These are phyloP conservation scores for Pitangus sulphuratus DNA, from an alignment of 2,797 vertebrate species.

Conservation along the genomic window DNA sequence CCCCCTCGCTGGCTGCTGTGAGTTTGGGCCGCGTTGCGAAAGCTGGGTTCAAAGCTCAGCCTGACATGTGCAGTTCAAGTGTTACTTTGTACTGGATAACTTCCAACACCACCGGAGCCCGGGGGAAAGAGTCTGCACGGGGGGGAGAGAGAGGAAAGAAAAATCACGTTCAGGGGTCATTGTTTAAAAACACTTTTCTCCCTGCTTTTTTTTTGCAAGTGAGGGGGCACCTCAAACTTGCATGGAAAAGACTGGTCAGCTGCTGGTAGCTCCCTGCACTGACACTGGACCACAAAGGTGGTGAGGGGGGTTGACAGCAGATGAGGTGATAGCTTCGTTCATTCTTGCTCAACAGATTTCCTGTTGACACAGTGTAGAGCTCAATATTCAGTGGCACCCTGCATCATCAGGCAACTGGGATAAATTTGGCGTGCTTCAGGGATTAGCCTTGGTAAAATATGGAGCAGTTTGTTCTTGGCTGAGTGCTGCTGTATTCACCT, in stretches of 20 bases:
- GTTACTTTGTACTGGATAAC: slow-evolving; percentile 60
- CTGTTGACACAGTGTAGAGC: not conserved
- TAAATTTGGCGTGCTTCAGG: not conserved
- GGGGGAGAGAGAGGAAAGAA: not conserved
- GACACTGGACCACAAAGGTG: not conserved
- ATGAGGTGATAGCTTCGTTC: not conserved
- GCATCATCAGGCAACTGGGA: not conserved
- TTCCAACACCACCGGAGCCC: not conserved
- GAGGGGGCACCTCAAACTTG: not conserved
- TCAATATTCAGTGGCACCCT: not conserved
- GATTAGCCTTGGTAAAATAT: not conserved
- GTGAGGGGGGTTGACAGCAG: not conserved
- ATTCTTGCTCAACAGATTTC: slow-evolving; percentile 35
- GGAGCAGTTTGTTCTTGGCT: not conserved
- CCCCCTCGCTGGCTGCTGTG: not conserved
- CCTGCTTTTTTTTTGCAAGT: not conserved
- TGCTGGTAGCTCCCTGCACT: not conserved
- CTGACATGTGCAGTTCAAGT: slow-evolving; percentile 43
- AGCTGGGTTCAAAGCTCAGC: slow-evolving; percentile 74
- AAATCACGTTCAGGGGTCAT: not conserved
- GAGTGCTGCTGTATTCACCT: not conserved
- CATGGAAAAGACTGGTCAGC: not conserved
- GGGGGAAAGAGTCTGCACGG: not conserved
- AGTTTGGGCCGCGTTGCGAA: slow-evolving; percentile 44
- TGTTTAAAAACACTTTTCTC: not conserved